phyloP scores from a whole-genome alignment of 2,797 vertebrate species.

The Xiphorhynchus erythropygius region DNA sequence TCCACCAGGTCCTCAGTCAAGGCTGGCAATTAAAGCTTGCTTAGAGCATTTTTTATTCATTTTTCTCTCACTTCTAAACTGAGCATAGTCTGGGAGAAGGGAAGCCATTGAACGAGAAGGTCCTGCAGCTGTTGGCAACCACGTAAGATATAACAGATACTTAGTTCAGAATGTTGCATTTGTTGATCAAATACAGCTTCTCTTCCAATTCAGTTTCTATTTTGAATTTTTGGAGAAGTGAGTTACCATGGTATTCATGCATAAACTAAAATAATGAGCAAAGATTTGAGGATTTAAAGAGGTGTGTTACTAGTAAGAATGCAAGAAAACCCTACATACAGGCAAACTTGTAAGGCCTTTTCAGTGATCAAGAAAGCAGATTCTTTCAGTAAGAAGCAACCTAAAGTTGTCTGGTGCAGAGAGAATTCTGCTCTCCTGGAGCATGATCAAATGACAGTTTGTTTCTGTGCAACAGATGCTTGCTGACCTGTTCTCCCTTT shows the following conservation, averaged over 20 bases:
- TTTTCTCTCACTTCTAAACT: neutral
- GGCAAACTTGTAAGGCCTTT: neutral
- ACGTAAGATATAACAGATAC: rapidly evolving
- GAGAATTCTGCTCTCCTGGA: neutral
- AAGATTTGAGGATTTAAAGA: neutral
- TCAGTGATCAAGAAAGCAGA: neutral
- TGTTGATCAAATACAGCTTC: neutral
- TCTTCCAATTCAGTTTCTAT: neutral
- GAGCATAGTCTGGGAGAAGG: neutral
- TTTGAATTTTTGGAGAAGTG: neutral
- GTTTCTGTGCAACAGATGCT: neutral
- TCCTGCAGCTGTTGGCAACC: neutral
- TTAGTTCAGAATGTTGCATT: neutral
- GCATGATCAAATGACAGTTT: neutral
- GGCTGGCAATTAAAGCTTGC: neutral
- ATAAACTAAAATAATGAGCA: neutral
- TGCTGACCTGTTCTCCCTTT: neutral
- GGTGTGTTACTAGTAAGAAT: neutral
- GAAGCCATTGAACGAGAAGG: neutral
- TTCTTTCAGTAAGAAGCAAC: neutral
- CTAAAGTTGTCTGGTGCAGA: neutral
- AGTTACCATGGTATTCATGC: neutral
- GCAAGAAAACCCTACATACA: neutral
- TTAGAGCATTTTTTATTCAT: neutral
- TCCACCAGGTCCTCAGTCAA: neutral